Percentiles rank a stretch among this genome's conserved stretches.
Evolutionary conservation across 2,797 vertebrate genomes (phyloP).

Genomic region (Mus minutoides): DNA sequence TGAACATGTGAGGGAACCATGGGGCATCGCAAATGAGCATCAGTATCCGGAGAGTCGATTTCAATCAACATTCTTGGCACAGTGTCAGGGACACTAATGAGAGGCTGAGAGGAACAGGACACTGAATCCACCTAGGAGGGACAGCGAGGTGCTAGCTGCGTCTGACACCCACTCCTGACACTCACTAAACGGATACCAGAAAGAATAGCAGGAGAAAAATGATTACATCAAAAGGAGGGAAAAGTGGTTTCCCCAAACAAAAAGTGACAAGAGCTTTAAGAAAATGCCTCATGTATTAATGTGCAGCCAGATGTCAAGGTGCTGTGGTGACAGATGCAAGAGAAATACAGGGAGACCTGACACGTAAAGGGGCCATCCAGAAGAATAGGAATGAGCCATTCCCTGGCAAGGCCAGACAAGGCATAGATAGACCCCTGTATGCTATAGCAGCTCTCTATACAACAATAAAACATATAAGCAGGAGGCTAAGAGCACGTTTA

Average conservation of each 20-base stretch:
- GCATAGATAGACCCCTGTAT: not conserved
- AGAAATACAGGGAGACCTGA: not conserved
- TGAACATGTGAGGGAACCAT: constrained; percentile 15
- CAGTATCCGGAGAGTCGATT: constrained; percentile 67
- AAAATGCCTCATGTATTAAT: not conserved
- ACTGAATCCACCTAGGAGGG: constrained; percentile 13
- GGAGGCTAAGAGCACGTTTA: not conserved
- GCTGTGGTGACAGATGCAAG: constrained; percentile 51
- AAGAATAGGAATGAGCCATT: not conserved
- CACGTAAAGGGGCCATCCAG: not conserved
- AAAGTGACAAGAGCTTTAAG: constrained; percentile 39
- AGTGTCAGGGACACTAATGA: constrained; percentile 75
- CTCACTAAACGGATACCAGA: not conserved
- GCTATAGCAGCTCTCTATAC: not conserved
- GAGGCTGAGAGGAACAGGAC: constrained; percentile 67
- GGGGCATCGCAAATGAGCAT: constrained; percentile 66
- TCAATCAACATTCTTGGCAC: constrained; percentile 77
- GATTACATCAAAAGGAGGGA: not conserved
- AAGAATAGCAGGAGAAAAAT: not conserved
- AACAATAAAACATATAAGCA: not conserved
- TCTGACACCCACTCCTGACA: not conserved
- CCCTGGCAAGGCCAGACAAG: not conserved
- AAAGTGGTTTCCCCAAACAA: not conserved
- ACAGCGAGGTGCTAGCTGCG: constrained; percentile 19
- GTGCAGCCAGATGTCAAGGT: constrained; percentile 51